phyloP scores from a whole-genome alignment of 2,888 invertebrate species.

The Lacanobia oleracea region DNA sequence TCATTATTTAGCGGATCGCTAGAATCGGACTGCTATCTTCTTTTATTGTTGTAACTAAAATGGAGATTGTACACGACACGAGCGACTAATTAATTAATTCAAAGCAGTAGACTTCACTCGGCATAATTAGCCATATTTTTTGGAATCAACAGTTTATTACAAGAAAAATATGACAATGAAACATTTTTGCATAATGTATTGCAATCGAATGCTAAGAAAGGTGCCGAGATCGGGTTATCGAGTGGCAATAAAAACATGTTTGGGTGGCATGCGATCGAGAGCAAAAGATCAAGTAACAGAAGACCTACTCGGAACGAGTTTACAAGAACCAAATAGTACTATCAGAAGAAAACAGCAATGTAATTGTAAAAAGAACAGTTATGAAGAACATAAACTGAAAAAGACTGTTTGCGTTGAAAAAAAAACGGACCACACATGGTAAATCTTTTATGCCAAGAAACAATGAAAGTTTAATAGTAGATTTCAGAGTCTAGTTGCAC shows the following conservation, averaged over 20 bases:
- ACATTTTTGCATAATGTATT: background rate
- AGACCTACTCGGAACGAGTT: slow-evolving; percentile 3
- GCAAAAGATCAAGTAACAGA: slow-evolving; percentile 6
- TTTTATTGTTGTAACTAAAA: slow-evolving; percentile 24
- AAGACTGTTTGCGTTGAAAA: background rate
- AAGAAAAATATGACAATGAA: slow-evolving; percentile 15
- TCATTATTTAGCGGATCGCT: slow-evolving; percentile 52
- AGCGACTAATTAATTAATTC: slow-evolving; percentile 29
- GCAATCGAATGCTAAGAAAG: slow-evolving; percentile 23
- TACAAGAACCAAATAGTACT: background rate
- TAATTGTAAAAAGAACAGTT: background rate
- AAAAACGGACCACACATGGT: background rate
- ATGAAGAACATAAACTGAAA: no score
- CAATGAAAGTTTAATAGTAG: background rate
- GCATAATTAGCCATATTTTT: slow-evolving; percentile 16
- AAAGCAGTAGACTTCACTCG: slow-evolving; percentile 1
- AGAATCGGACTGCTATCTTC: slow-evolving; percentile 18
- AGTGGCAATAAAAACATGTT: slow-evolving; percentile 50
- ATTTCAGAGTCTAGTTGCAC: background rate
- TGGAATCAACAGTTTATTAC: background rate
- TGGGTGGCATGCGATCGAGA: slow-evolving; percentile 23
- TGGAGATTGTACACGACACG: slow-evolving; percentile 7
- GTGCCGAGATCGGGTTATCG: slow-evolving; percentile 37
- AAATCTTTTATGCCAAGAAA: background rate
- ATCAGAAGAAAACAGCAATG: background rate